Evolutionary conservation across 2,888 invertebrate species (phyloP), one percentile per base, ranked within the genome.

Genomic region (Leptinotarsa peninsularis): DNA sequence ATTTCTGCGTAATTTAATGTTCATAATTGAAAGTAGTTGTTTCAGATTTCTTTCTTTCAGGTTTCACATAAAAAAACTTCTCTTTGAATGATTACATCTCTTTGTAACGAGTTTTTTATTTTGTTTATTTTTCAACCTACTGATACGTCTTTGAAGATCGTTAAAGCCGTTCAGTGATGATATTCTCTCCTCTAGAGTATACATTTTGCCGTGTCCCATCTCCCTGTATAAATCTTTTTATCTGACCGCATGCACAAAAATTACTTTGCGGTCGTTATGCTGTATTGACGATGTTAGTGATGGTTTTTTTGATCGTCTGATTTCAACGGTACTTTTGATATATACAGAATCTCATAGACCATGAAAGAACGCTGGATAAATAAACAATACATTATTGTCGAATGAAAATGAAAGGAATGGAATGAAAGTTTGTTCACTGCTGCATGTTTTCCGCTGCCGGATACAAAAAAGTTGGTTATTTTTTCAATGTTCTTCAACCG

Each of bases 321-420:
- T 33, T 63, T 63, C n/a, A 63, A 63, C 63, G 63, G 33, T 33
- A 33, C 17, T 43, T 63, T 27, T 27, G n/a, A 27, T 63, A 63
- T n/a, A 33, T 63, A 43, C n/a, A 33, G 63, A 63, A 33, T 33
- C n/a, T 33, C 43, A 63, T 33, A 63, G 63, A 63, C 33, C 63
- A 63, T 63, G 43, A 63, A 63, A 63, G 18, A 63, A 27, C n/a
- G 15, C 17, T n/a, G 2, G 5, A 63, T 63, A 63, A 63, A 63
- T 43, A n/a, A 63, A 63, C 63, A 43, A 63, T 58, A 43, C 63
- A 43, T 43, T 43, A 63, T 63, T 33, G 63, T 63, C n/a, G n/a
- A 63, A 63, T 33, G 63, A 63, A 63, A 63, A 63, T 43, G 63
- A 63, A 63, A 63, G 63, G 33, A 43, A 63, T 33, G 63, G 33